Base-by-base conservation (phyloP, 2,113 vertebrate species). In the Hyla sarda region DNA sequence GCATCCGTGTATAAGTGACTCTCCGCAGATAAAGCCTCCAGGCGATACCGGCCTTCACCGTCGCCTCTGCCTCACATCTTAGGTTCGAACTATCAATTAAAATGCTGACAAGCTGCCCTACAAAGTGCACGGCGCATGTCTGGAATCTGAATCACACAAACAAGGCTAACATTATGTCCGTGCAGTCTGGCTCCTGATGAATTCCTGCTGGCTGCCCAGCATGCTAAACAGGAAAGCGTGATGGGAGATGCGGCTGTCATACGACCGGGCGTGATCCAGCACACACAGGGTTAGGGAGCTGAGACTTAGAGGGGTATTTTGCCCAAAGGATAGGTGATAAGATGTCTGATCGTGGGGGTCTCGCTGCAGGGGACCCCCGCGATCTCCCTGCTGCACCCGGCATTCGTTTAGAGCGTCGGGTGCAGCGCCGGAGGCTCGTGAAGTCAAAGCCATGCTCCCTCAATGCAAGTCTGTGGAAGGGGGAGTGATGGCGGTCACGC, bases 111-210 rank as follows among this genome's bases (percentile, higher is more conserved):
- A 6, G 14, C 65, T 34, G 65, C 30, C 65, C 65, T 37, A 37
- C 62, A 34, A 16, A 69, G 12, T 0, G 17, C 2, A 69, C 6
- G 0, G 32, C 65, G 65, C 65, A 69, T 69, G 65, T 69, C 65
- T 69, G 65, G 65, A 69, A 69, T 69, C 65, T 69, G 65, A 69
- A 69, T 69, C 32, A 9, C 65, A 69, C 16, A 21, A 69, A 69
- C 65, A 69, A 69, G 65, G 65, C 65, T 34, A 37, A 69, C 30
- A 34, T 34, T 69, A 69, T 34, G 30, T 37, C 32, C 30, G 2
- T 69, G 65, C 65, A 37, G 30, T 37, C 65, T 69, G 65, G 28
- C 65, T 69, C 16, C 65, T 34, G 65, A 69, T 34, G 32, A 69
- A 37, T 19, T 34, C 65, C 10, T 65, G 65, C 14, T 2, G 65